A percentile compares a stretch with the other conserved stretches of the same genome.
Conservation (phyloP, 2,113 vertebrate genomes). For the Aptenodytes patagonicus region DNA sequence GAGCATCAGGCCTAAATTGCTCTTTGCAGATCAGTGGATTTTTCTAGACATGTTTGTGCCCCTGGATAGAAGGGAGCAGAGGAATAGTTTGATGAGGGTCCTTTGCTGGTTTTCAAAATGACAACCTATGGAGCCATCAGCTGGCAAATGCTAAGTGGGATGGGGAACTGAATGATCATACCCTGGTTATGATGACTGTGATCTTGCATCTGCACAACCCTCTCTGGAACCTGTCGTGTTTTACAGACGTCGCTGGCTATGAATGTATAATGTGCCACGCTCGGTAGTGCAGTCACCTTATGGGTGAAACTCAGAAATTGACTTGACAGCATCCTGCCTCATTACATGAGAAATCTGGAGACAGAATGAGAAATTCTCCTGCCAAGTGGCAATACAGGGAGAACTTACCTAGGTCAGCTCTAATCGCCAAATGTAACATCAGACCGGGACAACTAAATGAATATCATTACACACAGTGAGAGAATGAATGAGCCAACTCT, state of each 20-base stretch:
- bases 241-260: not conserved
- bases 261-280: not conserved
- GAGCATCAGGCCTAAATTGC: not conserved
- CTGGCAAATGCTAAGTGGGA: not conserved
- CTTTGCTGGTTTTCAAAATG: not conserved
- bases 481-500: not conserved
- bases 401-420: not conserved
- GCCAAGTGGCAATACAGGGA: not conserved
- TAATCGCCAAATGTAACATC: not conserved
- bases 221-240: not conserved
- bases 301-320: not conserved
- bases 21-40: not conserved
- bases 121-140: not conserved
- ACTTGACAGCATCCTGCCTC: not conserved
- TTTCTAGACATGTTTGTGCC: not conserved
- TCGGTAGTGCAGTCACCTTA: not conserved
- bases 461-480: not conserved
- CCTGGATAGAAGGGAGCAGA: not conserved
- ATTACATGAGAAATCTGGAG: not conserved
- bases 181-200: not conserved
- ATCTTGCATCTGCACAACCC: not conserved
- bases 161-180: not conserved
- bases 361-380: not conserved
- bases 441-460: not conserved
- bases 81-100: not conserved